Evolutionary conservation across 2,888 invertebrate species (phyloP).

Genomic region (Tolmerus cingulatus): DNA sequence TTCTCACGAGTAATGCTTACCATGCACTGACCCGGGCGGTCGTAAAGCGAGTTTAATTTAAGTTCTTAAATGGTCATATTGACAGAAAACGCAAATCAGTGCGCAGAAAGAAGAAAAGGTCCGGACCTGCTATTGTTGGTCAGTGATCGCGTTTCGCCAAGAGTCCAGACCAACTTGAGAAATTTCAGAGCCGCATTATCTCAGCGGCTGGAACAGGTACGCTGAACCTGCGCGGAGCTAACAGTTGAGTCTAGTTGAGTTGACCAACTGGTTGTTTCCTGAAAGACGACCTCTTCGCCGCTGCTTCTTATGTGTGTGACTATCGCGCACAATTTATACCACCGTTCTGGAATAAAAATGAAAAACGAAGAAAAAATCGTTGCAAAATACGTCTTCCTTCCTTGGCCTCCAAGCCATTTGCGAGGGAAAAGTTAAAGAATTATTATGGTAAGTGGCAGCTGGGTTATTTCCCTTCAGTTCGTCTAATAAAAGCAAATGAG

Average conservation of each 20-base stretch:
- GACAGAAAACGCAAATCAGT: conserved; percentile 9
- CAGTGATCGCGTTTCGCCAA: background rate
- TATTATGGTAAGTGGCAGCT: background rate
- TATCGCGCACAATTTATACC: conserved; percentile 12
- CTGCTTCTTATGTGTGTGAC: conserved; percentile 19
- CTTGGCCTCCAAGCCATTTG: background rate
- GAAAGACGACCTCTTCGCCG: conserved; percentile 29
- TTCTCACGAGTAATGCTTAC: background rate
- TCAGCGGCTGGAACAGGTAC: conserved; percentile 12
- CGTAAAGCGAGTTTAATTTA: background rate
- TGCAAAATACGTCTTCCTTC: conserved; percentile 18
- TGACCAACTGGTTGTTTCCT: conserved; percentile 31
- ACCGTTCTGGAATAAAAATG: background rate
- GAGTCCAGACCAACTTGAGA: background rate
- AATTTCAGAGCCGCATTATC: background rate
- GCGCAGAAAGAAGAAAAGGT: background rate
- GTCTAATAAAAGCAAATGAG: background rate
- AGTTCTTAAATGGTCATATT: background rate
- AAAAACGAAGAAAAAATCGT: background rate
- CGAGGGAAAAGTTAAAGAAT: background rate
- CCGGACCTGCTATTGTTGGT: background rate
- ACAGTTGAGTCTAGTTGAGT: background rate
- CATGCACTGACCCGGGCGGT: background rate
- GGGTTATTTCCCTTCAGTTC: background rate
- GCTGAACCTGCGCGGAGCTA: conserved; percentile 8